Percentiles rank a stretch among this genome's conserved stretches.
These are phyloP conservation scores for Eidolon helvum DNA, from an alignment of 2,113 vertebrate species.

Conservation along the genomic window DNA sequence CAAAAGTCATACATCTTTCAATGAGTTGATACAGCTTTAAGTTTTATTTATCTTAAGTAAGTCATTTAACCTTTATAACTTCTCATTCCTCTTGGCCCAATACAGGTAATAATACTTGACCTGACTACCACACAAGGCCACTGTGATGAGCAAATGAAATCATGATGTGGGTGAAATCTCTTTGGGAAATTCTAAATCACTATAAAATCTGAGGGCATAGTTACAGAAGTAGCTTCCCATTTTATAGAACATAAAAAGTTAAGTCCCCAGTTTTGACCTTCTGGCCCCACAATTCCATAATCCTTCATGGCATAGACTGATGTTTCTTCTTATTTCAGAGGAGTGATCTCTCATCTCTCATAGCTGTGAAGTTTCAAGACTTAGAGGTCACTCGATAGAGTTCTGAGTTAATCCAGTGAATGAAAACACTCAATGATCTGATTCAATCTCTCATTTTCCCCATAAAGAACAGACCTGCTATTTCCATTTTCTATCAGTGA, in stretches of 20 bases:
- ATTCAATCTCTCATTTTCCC: background rate
- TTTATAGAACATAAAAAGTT: conserved; percentile 42
- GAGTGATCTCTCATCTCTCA: background rate
- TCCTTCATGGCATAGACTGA: background rate
- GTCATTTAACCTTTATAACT: background rate
- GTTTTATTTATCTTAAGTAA: background rate
- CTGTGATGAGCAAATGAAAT: background rate
- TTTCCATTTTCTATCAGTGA: background rate
- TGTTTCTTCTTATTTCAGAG: background rate
- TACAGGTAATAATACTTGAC: background rate
- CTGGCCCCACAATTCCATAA: background rate
- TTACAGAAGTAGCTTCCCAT: background rate
- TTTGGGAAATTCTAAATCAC: background rate
- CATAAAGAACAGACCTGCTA: background rate
- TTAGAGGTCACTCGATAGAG: background rate
- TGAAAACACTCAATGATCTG: conserved; percentile 9
- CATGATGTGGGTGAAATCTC: background rate
- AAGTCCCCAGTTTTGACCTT: conserved; percentile 15
- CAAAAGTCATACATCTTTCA: background rate
- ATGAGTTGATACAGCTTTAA: background rate
- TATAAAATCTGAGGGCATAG: background rate
- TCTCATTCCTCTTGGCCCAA: background rate
- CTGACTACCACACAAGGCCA: background rate
- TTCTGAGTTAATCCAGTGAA: conserved; percentile 21
- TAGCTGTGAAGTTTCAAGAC: background rate